Percentiles rank a stretch among this genome's conserved stretches.
Evolutionary conservation across 2,888 invertebrate species (phyloP).

Genomic region (Loripinus fragilis): DNA sequence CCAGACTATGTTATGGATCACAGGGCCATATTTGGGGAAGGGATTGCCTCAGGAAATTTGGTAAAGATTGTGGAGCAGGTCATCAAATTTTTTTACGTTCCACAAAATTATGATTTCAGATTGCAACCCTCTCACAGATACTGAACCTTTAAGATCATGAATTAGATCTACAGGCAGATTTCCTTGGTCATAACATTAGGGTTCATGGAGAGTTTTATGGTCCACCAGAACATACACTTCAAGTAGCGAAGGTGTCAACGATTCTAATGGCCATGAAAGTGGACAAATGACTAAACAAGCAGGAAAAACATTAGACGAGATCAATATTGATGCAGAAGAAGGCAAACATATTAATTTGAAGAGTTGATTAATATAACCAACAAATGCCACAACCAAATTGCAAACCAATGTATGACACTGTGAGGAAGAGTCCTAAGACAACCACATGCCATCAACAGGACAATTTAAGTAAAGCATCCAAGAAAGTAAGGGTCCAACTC

Average conservation of each 20-base stretch:
- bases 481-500: no score
- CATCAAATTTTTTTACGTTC: conserved; percentile 1
- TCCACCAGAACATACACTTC: conserved; percentile 23
- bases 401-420: no score
- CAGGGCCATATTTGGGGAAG: conserved; percentile 1
- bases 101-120: conserved; percentile 26
- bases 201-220: conserved; percentile 25
- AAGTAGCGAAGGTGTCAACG: neutral
- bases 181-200: conserved; percentile 26
- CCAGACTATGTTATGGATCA: neutral
- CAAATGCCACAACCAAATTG: no score
- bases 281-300: neutral
- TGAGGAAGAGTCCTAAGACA: no score
- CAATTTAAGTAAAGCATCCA: no score
- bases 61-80: neutral
- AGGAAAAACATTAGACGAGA: neutral
- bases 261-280: neutral
- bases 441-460: no score
- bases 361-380: no score
- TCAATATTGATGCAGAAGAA: neutral
- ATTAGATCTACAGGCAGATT: conserved; percentile 22
- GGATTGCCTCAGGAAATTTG: conserved; percentile 2
- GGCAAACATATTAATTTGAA: no score
- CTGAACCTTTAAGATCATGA: conserved; percentile 27
- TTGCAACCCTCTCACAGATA: conserved; percentile 29